A percentile compares a stretch with the other conserved stretches of the same genome.
These are phyloP conservation scores for Cyanoderma ruficeps DNA, from an alignment of 2,113 vertebrate species.

Conservation along the genomic window DNA sequence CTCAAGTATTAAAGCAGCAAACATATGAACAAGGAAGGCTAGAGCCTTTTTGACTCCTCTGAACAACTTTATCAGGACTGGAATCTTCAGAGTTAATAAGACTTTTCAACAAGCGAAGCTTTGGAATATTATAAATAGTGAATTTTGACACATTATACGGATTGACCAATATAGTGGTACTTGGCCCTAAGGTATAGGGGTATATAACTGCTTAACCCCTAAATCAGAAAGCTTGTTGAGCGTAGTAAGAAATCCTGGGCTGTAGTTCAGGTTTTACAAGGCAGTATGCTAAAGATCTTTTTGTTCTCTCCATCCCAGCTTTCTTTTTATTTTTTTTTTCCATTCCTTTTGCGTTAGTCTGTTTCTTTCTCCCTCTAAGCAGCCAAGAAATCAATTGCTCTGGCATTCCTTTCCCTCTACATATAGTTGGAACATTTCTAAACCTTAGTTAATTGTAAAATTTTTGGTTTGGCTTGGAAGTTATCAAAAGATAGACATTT, in stretches of 20 bases:
- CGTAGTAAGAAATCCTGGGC: neutral
- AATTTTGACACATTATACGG: neutral
- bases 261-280: neutral
- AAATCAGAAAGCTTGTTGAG: neutral
- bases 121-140: neutral
- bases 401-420: conserved; percentile 13
- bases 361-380: neutral
- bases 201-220: neutral
- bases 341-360: neutral
- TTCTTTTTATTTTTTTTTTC: neutral
- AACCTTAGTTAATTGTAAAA: neutral
- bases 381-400: conserved; percentile 15
- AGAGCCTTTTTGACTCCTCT: neutral
- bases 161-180: neutral
- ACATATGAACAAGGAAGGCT: neutral
- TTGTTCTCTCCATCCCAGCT: neutral
- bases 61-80: neutral
- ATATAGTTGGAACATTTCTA: neutral
- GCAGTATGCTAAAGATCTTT: neutral
- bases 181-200: neutral
- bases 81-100: neutral
- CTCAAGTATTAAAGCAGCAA: neutral
- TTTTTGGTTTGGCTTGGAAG: conserved; percentile 19
- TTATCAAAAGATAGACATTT: neutral
- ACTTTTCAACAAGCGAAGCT: neutral